Conservation (phyloP, 2,113 vertebrate genomes). For the Pelusios castaneus region DNA sequence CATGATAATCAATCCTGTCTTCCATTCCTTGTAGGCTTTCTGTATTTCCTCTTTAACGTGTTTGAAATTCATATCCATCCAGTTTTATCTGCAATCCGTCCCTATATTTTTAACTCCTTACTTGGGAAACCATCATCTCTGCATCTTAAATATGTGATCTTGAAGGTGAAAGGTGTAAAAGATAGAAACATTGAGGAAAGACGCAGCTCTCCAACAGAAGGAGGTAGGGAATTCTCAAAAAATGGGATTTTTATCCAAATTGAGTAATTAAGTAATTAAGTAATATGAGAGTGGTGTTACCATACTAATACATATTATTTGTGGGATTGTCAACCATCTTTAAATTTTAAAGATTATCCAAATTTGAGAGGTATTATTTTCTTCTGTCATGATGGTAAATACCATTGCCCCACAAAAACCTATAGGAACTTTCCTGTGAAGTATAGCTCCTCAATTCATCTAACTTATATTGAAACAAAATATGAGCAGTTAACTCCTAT, state of each 20-base stretch:
- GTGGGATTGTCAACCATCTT: rapidly evolving
- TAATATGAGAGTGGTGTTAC: background rate
- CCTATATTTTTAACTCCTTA: background rate
- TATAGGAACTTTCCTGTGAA: background rate
- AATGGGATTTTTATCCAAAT: background rate
- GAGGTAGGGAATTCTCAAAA: background rate
- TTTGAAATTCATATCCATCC: background rate
- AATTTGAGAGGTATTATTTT: background rate
- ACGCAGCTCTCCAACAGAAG: background rate
- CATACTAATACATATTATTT: background rate
- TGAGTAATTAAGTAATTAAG: background rate
- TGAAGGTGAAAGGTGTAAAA: background rate
- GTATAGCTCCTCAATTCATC: background rate
- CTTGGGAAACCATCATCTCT: background rate
- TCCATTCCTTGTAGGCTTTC: background rate
- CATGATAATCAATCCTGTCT: background rate
- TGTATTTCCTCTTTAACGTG: background rate
- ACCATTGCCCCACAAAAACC: rapidly evolving
- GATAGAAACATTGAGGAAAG: rapidly evolving
- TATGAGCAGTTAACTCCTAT: background rate
- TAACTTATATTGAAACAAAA: background rate
- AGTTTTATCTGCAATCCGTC: background rate
- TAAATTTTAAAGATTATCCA: background rate
- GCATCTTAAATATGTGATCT: rapidly evolving
- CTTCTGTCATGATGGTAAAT: background rate